These are phyloP conservation scores for Atrichornis clamosus DNA, from an alignment of 2,113 vertebrate genomes.

Conservation along the genomic window DNA sequence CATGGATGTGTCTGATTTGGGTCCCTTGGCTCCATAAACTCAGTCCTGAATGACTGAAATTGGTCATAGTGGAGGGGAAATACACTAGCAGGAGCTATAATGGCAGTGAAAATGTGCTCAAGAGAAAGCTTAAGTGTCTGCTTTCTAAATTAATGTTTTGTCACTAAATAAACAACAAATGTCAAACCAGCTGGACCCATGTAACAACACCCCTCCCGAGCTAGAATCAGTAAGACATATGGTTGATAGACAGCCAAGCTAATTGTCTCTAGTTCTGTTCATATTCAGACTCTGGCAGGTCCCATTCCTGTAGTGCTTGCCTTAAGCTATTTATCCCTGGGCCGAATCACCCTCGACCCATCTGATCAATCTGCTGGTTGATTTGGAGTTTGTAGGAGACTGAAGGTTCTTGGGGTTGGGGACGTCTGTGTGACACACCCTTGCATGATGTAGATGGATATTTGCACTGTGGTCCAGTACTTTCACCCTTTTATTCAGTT, in stretches of 20 bases:
- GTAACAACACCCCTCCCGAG: not conserved
- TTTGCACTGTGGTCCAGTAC: not conserved
- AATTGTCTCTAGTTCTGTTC: not conserved
- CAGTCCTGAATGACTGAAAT: not conserved
- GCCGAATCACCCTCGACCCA: not conserved
- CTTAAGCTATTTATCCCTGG: not conserved
- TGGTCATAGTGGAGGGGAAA: not conserved
- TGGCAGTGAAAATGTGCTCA: not conserved
- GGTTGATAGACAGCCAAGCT: not conserved
- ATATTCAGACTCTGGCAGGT: not conserved
- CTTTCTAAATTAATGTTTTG: not conserved
- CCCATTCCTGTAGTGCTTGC: not conserved
- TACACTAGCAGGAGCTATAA: not conserved
- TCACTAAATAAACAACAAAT: slow-evolving; percentile 20
- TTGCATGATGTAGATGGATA: not conserved
- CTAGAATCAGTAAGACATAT: not conserved
- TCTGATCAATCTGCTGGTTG: not conserved
- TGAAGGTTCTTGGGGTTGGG: not conserved
- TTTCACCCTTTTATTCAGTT: not conserved
- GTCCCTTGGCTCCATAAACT: not conserved
- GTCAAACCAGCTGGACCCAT: not conserved
- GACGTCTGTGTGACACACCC: not conserved
- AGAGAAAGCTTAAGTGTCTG: not conserved
- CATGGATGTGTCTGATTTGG: not conserved
- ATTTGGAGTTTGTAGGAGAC: not conserved